A percentile compares a stretch with the other conserved stretches of the same genome.
phyloP scores from a whole-genome alignment of 2,113 vertebrate genomes.

The Cyanistes caeruleus region DNA sequence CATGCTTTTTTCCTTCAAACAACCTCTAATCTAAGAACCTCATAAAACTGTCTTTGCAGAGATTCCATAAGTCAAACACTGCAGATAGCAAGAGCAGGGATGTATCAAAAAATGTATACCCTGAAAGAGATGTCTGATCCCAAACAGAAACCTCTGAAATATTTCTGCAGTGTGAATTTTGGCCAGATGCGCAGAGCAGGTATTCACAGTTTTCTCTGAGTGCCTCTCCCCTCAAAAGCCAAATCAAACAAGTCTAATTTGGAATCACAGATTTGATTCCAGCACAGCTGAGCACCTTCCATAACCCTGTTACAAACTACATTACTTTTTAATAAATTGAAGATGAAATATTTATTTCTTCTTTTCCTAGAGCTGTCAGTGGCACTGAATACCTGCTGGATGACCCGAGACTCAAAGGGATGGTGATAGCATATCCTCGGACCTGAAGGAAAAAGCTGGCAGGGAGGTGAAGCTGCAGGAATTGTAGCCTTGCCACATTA shows the following conservation, averaged over 20 bases:
- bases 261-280: not conserved
- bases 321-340: conserved; percentile 25
- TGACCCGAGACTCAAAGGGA: not conserved
- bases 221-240: not conserved
- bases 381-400: not conserved
- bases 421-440: not conserved
- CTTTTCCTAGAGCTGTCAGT: conserved; percentile 15
- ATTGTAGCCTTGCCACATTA: not conserved
- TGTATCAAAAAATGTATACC: not conserved
- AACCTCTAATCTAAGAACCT: not conserved
- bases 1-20: not conserved
- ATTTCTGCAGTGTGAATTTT: not conserved
- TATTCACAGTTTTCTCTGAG: not conserved
- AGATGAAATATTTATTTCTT: conserved; percentile 18
- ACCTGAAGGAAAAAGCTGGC: not conserved
- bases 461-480: not conserved
- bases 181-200: not conserved
- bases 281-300: not conserved
- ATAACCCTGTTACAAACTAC: not conserved
- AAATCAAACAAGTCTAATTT: not conserved
- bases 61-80: not conserved
- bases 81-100: not conserved
- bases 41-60: not conserved
- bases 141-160: not conserved
- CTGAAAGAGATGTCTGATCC: not conserved